A percentile compares a stretch with the other conserved stretches of the same genome.
Evolutionary conservation across 1,140 invertebrate species (phyloP).

Genomic region (Calephelis nemesis): DNA sequence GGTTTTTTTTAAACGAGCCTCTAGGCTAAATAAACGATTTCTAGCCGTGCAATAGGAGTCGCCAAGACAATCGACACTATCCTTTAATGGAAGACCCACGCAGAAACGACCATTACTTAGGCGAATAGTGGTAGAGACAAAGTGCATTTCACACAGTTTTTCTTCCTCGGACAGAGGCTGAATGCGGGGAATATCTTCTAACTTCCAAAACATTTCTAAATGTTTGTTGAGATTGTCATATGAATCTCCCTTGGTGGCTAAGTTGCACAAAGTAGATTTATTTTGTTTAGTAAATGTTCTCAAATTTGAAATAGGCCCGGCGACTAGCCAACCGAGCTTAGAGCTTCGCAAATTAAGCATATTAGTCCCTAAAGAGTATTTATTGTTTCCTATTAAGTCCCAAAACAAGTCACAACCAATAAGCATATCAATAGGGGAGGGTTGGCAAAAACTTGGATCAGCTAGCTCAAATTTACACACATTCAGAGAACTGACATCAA

Average conservation of each 20-base stretch:
- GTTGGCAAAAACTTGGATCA: constrained; percentile 9
- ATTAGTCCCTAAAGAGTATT: constrained; percentile 20
- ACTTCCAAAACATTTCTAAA: constrained; percentile 33
- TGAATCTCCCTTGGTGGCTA: background rate
- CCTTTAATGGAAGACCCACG: constrained; percentile 43
- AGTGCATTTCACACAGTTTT: constrained; percentile 34
- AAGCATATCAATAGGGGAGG: constrained; percentile 24
- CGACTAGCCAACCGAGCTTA: constrained; percentile 26
- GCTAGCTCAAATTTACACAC: constrained; percentile 8
- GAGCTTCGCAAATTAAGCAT: constrained; percentile 16
- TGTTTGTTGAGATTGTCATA: background rate
- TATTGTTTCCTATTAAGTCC: constrained; percentile 22
- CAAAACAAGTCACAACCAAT: constrained; percentile 29
- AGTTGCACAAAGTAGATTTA: too few species aligned
- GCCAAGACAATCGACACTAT: constrained; percentile 38
- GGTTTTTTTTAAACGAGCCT: constrained; percentile 44
- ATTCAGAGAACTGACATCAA: background rate
- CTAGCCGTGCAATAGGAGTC: constrained; percentile 39
- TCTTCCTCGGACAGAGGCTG: constrained; percentile 22
- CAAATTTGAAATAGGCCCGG: constrained; percentile 16
- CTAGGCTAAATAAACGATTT: constrained; percentile 38
- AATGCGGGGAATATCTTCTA: constrained; percentile 31
- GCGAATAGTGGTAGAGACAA: constrained; percentile 30
- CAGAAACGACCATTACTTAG: constrained; percentile 43
- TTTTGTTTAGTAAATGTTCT: background rate